These are phyloP conservation scores for Egretta garzetta DNA, from an alignment of 2,113 vertebrate genomes.

Conservation along the genomic window DNA sequence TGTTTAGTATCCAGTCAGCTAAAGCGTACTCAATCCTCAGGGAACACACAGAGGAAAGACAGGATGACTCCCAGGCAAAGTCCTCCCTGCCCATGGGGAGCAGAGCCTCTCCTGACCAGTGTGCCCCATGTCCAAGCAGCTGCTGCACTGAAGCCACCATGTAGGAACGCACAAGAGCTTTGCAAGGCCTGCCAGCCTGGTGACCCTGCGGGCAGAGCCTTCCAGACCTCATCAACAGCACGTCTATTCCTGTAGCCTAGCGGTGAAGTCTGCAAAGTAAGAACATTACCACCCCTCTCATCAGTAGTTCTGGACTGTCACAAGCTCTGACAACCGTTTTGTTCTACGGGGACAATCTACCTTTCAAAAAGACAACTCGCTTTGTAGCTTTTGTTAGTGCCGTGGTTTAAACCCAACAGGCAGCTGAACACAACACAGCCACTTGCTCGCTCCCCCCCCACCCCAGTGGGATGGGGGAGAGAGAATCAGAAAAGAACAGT, in stretches of 20 bases:
- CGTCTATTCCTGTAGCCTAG: fast-evolving
- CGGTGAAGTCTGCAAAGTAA: not conserved
- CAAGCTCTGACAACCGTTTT: not conserved
- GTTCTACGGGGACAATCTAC: not conserved
- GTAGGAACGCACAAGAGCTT: not conserved
- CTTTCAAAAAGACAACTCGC: not conserved
- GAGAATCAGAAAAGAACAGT: too few relatives aligned
- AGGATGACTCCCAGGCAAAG: not conserved
- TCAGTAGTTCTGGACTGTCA: not conserved
- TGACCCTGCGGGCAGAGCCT: not conserved
- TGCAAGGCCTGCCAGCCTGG: not conserved
- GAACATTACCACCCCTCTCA: not conserved
- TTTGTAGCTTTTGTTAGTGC: not conserved
- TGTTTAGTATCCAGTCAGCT: not conserved
- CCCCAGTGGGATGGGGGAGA: too few relatives aligned
- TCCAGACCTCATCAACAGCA: not conserved
- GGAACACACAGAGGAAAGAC: not conserved
- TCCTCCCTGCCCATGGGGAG: not conserved
- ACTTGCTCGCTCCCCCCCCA: too few relatives aligned
- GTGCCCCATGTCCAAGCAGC: not conserved
- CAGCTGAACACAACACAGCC: too few relatives aligned
- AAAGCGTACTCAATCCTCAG: not conserved
- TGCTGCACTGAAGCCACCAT: fast-evolving
- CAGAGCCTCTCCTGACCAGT: fast-evolving
- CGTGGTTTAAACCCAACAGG: too few relatives aligned